Base-by-base conservation (phyloP, 1,140 invertebrate species). In the Rhyacophila brunnea region DNA sequence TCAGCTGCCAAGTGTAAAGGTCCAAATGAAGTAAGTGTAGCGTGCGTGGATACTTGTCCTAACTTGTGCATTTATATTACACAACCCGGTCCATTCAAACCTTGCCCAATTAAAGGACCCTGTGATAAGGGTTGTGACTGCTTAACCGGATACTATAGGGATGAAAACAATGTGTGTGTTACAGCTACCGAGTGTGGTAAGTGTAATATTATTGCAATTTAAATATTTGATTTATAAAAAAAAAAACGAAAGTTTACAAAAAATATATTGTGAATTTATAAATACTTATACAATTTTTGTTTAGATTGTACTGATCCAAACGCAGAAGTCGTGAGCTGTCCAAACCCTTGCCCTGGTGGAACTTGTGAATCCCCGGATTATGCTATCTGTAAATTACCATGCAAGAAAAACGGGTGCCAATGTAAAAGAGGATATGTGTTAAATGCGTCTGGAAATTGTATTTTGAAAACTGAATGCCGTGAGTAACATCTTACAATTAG, bases 281-380 rank as follows among this genome's bases (percentile, higher is more conserved):
- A 28, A 28, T 28, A 5, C 4, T 28, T 28, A 5, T 28, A 9
- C 23, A 28, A 40, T 48, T 10, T 34, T 28, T 19, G 15, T 49
- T 42, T 35, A 58, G 56, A 47, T 44, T 58, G 56, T 19, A 20
- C 17, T 34, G 14, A 35, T 36, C 32, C 28, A 1, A 50, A 50
- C 18, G 48, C 58, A 6, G 51, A 55, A 20, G 17, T 55, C 6
- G 45, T 40, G n/a, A n/a, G n/a, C 6, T 48, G 52, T 20, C 51
- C 58, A 1, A 60, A 60, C 20, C 49, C 51, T 13, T 60, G 58
- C 36, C 52, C 58, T 23, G 58, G 58, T 35, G 58, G 58, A 28
- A 60, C 58, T 7, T 60, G 58, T 28, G 13, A 17, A 11, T 15
- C 42, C n/a, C 52, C 58, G 2, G 20, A 43, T n/a, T 60, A 55